Evolutionary conservation across 2,113 vertebrate species (phyloP).

Genomic region (Bambusicola thoracicus): DNA sequence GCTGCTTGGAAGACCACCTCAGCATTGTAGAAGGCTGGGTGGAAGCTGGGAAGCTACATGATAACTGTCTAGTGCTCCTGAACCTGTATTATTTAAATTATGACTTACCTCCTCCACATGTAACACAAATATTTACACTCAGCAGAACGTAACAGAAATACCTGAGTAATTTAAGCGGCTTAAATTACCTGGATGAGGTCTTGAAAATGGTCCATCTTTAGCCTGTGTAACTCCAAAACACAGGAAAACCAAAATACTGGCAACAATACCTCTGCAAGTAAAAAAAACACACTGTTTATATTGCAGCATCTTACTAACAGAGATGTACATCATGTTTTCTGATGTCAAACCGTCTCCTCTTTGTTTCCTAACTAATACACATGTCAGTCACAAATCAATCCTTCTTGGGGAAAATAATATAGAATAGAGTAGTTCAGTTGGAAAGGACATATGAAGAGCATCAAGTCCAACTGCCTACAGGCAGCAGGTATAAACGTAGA

Average conservation of each 20-base stretch:
- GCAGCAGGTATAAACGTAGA: background rate
- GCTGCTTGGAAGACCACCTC: background rate
- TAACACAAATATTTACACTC: background rate
- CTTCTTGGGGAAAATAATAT: background rate
- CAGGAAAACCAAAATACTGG: conserved; percentile 97
- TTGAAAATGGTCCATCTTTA: conserved; percentile 97
- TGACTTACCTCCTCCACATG: background rate
- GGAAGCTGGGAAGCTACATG: background rate
- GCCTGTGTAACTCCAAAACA: conserved; percentile 99
- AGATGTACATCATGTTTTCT: background rate
- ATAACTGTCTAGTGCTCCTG: accelerated
- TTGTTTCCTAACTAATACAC: background rate
- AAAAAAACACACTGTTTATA: conserved; percentile 24
- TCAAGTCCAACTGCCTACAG: background rate
- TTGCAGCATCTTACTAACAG: background rate
- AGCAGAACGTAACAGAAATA: background rate
- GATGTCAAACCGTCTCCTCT: accelerated
- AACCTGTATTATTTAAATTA: background rate
- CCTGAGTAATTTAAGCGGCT: background rate
- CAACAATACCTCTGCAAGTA: conserved; percentile 91
- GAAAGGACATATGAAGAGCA: background rate
- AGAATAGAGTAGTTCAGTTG: background rate
- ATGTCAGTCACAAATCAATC: accelerated
- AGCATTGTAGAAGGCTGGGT: background rate
- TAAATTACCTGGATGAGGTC: conserved; percentile 94